phyloP scores from a whole-genome alignment of 2,113 vertebrate species.

The Synodontis membranacea region DNA sequence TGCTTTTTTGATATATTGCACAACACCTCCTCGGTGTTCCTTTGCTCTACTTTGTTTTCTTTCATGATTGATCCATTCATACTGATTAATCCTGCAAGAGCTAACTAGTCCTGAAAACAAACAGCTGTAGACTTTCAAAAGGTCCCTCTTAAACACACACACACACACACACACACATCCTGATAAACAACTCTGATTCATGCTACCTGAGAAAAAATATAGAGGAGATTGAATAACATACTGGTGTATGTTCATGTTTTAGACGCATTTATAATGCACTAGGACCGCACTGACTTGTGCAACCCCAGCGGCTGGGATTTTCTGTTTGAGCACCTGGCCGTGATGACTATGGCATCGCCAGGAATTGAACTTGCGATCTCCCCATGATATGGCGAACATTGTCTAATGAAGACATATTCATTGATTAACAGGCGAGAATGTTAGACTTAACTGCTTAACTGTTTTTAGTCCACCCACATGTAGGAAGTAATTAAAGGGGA shows the following conservation, averaged over 20 bases:
- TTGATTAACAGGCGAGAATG: background rate
- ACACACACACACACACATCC: background rate
- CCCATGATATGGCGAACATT: too few relatives aligned
- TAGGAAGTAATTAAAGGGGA: background rate
- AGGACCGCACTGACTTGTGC: too few relatives aligned
- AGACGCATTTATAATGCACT: background rate
- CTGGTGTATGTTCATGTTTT: background rate
- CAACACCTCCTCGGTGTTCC: background rate
- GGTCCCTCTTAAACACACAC: background rate
- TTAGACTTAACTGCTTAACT: background rate
- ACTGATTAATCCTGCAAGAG: background rate
- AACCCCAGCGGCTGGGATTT: too few relatives aligned
- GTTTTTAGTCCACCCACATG: background rate
- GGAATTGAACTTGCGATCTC: too few relatives aligned
- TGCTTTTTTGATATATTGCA: background rate
- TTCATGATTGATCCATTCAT: background rate
- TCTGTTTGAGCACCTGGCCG: too few relatives aligned
- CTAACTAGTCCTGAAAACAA: background rate
- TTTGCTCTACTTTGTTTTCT: background rate
- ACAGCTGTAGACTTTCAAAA: background rate
- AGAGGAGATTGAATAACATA: background rate
- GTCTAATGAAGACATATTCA: background rate
- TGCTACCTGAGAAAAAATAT: background rate
- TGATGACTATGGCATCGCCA: too few relatives aligned
- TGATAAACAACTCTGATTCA: too few relatives aligned